These are phyloP conservation scores for Drosophila parabipectinata DNA, from an alignment of 1,140 invertebrate species.

Conservation along the genomic window DNA sequence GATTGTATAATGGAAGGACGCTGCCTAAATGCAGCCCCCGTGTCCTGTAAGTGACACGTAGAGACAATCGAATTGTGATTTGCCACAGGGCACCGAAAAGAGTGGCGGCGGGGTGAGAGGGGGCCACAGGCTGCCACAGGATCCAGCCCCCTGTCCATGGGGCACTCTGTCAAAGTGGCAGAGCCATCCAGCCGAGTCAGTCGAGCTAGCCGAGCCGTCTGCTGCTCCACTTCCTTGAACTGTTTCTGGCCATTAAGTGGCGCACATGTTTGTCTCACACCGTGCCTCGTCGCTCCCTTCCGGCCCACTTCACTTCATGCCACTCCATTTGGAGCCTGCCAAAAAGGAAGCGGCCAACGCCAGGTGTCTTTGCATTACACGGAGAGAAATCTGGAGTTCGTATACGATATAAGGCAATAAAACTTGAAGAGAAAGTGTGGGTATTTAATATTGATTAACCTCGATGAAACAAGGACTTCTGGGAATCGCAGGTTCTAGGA, in stretches of 20 bases:
- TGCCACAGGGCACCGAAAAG: conserved; percentile 25
- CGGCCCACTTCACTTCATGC: conserved; percentile 1
- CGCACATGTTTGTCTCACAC: conserved; percentile 53
- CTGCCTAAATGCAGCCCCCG: conserved; percentile 61
- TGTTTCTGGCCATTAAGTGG: conserved; percentile 69
- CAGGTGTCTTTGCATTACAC: conserved; percentile 48
- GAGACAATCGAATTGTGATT: conserved; percentile 79
- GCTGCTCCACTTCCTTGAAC: conserved; percentile 36
- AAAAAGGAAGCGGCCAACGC: conserved; percentile 10
- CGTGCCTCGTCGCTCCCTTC: background rate
- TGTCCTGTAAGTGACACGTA: conserved; percentile 77
- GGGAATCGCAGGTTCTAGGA: no score
- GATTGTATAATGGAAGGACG: conserved; percentile 71
- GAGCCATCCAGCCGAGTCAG: conserved; percentile 13
- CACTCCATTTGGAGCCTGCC: conserved; percentile 25
- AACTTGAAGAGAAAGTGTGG: no score
- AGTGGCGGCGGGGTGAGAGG: background rate
- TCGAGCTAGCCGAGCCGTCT: conserved; percentile 12
- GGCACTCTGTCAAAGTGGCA: conserved; percentile 68
- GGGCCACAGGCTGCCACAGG: background rate
- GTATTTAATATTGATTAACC: background rate
- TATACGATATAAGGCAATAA: no score
- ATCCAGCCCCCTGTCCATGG: conserved; percentile 16
- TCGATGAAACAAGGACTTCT: background rate
- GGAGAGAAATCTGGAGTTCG: conserved; percentile 23